Evolutionary conservation across 1,140 invertebrate genomes (phyloP), one percentile per base, ranked within the genome.

Genomic region (Camponotus vicinus): DNA sequence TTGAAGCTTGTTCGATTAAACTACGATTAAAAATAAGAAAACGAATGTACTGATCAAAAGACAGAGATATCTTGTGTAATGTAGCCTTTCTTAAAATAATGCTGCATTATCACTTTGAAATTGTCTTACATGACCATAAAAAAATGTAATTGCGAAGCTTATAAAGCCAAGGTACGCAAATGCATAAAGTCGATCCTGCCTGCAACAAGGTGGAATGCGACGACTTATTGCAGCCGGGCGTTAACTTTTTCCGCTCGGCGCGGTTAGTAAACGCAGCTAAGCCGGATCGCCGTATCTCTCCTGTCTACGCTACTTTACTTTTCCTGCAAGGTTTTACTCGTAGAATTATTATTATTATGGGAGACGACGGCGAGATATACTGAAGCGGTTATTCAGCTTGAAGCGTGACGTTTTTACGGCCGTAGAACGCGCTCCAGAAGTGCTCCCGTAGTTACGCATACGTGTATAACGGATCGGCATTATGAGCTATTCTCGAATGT

Each of bases 261-360:
- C 45, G 63, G 55, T 63, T 69, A 42, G 88, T 57, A 75, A 89
- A 89, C 45, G 80, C 27, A 0, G 18, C 59, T 64, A 42, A 66
- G 37, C 66, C 18, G 45, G n/a, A 49, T 77, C 27, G 57, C 15
- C 21, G 45, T 64, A 37, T 85, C 42, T 55, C 45, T 40, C 49
- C 75, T 42, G 42, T 42, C 83, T 49, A 9, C 61, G 40, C 42
- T 32, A 42, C 21, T 59, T 88, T 75, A 69, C 76, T 82, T 71
- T 75, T 42, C 13, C 21, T 18, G 49, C 32, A 42, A 73, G 67
- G 67, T 75, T 83, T 83, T 83, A 83, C 55, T 63, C 69, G 69
- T 42, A 32, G n/a, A 86, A 89, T 89, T 86, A 89, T 86, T 86
- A 49, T 88, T 89, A 89, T 73, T 55, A 59, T 37, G 71, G 77